Percentiles rank a stretch among this genome's conserved stretches.
Conservation (phyloP, 2,113 vertebrate species). For the Nerophis lumbriciformis region DNA sequence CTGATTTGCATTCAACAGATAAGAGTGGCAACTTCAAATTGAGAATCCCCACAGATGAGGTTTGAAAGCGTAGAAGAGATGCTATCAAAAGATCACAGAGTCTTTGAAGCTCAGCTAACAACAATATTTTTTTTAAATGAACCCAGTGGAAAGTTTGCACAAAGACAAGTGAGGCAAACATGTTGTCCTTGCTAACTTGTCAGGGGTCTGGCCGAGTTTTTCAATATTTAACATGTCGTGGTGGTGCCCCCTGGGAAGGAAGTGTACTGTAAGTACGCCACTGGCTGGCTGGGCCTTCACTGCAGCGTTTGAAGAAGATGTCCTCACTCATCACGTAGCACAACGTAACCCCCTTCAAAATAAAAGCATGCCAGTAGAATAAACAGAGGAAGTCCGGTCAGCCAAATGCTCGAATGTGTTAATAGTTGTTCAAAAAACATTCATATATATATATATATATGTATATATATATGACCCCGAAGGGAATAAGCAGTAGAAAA, state of each 20-base stretch:
- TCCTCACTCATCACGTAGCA: too few relatives aligned
- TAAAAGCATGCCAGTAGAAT: too few relatives aligned
- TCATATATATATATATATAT: too few relatives aligned
- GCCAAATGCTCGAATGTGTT: too few relatives aligned
- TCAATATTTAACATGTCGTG: conserved; percentile 54
- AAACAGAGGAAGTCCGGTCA: too few relatives aligned
- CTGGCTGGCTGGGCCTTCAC: conserved; percentile 6
- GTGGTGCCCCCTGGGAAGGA: conserved; percentile 20
- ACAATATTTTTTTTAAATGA: neutral
- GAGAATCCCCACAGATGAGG: neutral
- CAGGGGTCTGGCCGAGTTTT: conserved; percentile 25
- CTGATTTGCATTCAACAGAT: conserved; percentile 5
- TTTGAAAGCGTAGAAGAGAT: neutral
- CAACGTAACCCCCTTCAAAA: too few relatives aligned
- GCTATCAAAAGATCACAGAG: neutral
- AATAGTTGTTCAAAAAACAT: too few relatives aligned
- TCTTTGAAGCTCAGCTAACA: neutral
- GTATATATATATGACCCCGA: too few relatives aligned
- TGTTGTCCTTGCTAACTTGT: conserved; percentile 32
- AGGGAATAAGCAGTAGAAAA: too few relatives aligned
- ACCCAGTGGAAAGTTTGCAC: neutral
- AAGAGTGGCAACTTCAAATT: conserved; percentile 2
- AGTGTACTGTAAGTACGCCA: conserved; percentile 18
- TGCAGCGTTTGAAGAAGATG: neutral
- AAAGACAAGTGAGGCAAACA: neutral